Base-by-base conservation (phyloP, 1,140 invertebrate genomes). In the Drosophila pseudoobscura region DNA sequence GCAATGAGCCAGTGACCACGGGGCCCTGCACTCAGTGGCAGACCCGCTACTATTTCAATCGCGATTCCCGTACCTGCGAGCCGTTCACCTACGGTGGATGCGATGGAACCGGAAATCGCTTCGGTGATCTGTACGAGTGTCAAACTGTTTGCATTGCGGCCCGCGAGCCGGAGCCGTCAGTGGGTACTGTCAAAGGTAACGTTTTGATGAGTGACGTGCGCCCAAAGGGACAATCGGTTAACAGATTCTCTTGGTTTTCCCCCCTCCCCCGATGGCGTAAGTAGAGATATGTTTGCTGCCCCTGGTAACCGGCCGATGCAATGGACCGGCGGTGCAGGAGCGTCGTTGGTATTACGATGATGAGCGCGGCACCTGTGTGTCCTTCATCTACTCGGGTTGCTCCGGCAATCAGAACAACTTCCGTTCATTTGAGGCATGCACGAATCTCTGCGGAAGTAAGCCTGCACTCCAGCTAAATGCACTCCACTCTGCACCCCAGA, bases 51-150 rank as follows among this genome's bases (percentile, higher is more conserved):
- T 96, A 93, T 90, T 97, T 94, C 80, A 94, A 97, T 76, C 69
- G 78, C 47, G 65, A 52, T 50, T 91, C 44, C 13, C 92, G 92
- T 72, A 91, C 74, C 72, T 97, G 95, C 91, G 93, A 93, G 45
- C 92, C 94, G 75, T 98, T 98, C 92, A 92, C 92, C 9, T 99
- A 96, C 87, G 94, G 95, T 49, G 97, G 98, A 63, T 98, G 97
- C 91, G 94, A 94, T 43, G 97, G 97, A 50, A 98, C 96, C 76
- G 95, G 94, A 22, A 98, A 98, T 91, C 94, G 96, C 78, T 98
- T 98, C 92, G 93, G 92, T 56, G 94, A 94, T 17, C 91, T 93
- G 52, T 91, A 93, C 45, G 95, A 97, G 72, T 97, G 96, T 88
- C 93, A 94, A 80, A 92, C 93, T 5, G 92, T 94, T 74, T 96